Evolutionary conservation across 1,140 invertebrate species (phyloP), one percentile per base, ranked within the genome.

Genomic region (Pseudomyrmex concolor): DNA sequence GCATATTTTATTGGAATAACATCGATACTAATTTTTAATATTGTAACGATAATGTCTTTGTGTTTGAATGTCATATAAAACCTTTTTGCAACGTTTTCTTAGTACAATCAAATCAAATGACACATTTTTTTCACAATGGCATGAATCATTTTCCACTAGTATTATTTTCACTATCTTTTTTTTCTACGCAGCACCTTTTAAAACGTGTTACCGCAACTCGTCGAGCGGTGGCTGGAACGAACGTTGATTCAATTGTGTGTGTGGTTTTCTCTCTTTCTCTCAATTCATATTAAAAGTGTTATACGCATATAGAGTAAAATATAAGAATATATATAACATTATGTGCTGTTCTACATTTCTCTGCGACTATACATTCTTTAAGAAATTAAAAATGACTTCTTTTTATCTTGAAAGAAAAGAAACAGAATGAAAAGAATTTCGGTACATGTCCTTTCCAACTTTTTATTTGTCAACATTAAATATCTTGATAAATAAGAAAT

Each of bases 151-250:
- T 7, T 70, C 48, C 34, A 57, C n/a, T 45, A 48, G 3, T 48
- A 48, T 70, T 45, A 80, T 50, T 80, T 80, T 70, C 12, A 59
- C 71, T 70, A 80, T 70, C 54, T 78, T 57, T 64, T 78, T 57
- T 76, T 78, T 57, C n/a, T 45, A 78, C 19, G 15, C 59, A 22
- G 13, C 15, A 70, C 22, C 2, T 19, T 48, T 70, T n/a, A 34
- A 17, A 66, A 57, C 15, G 15, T 50, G 43, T 59, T 60, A 60
- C 66, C 54, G 54, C 43, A 70, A 68, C 19, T 68, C 51, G 17
- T 45, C 62, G 34, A 68, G 19, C 43, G 17, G 25, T 80, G 25
- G 15, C 12, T 13, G 54, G 22, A 43, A 25, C 60, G 8, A 10
- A 54, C 51, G 55, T 67, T 17, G 15, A 59, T 57, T 78, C 43